Evolutionary conservation across 2,113 vertebrate genomes (phyloP), one percentile per base, ranked within the genome.

Genomic region (Peromyscus maniculatus): DNA sequence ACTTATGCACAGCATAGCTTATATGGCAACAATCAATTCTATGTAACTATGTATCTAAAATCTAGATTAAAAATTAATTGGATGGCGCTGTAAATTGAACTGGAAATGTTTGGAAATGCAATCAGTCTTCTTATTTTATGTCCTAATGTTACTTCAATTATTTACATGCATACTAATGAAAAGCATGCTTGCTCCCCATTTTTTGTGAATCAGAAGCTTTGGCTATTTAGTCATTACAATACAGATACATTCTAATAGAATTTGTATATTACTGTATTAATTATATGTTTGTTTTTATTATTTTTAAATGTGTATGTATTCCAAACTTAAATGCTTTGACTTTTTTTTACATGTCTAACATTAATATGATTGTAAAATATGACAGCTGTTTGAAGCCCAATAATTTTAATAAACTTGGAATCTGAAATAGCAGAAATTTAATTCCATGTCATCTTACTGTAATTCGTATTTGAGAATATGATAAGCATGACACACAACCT

Each of bases 61-160:
- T 15, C 33, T 78, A 74, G 62, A 33, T 91, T 93, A 82, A 96
- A 96, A 96, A 90, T 95, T 31, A 87, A 57, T 64, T 36, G n/a
- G 1, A 80, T 92, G 80, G 12, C 91, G 96, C 11, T 91, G 49
- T 79, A 96, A 97, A 96, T 17, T 75, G 39, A 97, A 89, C 89
- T 75, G 82, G 78, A 95, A 93, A 89, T 93, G 71, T 91, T 93
- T 96, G 26, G 89, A 96, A 97, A 95, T 84, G 31, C 22, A 93
- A 77, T 10, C 26, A 93, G 67, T 10, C 49, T 89, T 93, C 33
- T 91, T 22, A 94, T 80, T 95, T 91, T 91, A 46, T 71, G 57
- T 36, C 17, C 24, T 79, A 90, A 94, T 91, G 17, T 43, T 91
- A 74, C 16, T 93, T 13, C 13, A 10, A 67, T 93, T 92, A 89